phyloP scores from a whole-genome alignment of 2,113 vertebrate genomes.

The Numida meleagris region DNA sequence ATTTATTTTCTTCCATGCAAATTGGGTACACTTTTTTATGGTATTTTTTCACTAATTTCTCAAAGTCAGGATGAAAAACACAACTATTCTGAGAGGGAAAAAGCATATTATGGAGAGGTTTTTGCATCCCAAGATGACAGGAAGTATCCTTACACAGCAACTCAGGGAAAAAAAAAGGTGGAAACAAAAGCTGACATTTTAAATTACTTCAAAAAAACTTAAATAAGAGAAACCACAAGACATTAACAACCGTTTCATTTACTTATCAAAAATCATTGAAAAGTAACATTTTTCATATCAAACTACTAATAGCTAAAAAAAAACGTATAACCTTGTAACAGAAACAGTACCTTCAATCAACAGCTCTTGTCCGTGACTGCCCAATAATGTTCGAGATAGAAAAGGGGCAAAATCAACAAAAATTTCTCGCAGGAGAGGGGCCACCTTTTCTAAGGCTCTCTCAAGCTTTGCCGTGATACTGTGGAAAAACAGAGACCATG shows the following conservation, averaged over 20 bases:
- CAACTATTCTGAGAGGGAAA: neutral
- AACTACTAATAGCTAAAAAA: slow-evolving; percentile 8
- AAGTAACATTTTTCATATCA: neutral
- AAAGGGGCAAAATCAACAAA: slow-evolving; percentile 99
- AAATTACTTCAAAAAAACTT: neutral
- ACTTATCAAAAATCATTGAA: neutral
- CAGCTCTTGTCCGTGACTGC: slow-evolving; percentile 96
- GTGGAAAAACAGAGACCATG: slow-evolving; percentile 67
- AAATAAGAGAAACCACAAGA: neutral
- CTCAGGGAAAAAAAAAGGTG: neutral
- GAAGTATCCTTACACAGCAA: neutral
- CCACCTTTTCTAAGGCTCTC: slow-evolving; percentile 96
- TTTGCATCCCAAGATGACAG: neutral
- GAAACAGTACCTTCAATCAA: slow-evolving; percentile 96
- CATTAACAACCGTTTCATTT: neutral
- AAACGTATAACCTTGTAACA: slow-evolving; percentile 44
- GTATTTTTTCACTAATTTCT: neutral
- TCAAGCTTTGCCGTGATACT: slow-evolving; percentile 98
- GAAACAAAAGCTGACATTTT: neutral
- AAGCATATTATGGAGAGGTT: neutral
- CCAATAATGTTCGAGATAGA: slow-evolving; percentile 93
- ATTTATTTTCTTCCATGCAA: neutral
- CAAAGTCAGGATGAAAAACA: neutral
- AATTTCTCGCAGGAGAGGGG: slow-evolving; percentile 94
- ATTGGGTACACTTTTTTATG: neutral